These are phyloP conservation scores for Sciurus carolinensis DNA, from an alignment of 2,797 vertebrate species.

Conservation along the genomic window DNA sequence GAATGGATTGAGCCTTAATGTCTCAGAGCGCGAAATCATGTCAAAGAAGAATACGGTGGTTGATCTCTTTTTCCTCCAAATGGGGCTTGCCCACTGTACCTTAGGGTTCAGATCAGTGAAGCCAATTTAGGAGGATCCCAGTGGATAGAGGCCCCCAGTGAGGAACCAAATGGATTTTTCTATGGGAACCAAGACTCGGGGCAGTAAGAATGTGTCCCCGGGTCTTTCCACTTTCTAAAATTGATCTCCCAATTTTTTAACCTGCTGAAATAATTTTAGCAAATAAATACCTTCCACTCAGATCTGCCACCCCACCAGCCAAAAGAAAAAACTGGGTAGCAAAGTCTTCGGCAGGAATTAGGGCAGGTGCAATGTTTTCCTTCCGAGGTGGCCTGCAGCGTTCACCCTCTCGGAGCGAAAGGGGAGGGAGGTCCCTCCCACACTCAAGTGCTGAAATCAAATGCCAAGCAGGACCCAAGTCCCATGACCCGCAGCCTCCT, in stretches of 20 bases:
- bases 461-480: not conserved
- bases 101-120: no score
- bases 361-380: not conserved
- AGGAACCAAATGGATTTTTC: accelerated
- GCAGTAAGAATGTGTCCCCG: not conserved
- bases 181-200: accelerated
- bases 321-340: not conserved
- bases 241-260: not conserved
- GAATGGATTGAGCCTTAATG: not conserved
- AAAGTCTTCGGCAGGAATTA: not conserved
- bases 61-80: not conserved
- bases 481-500: not conserved
- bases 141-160: accelerated
- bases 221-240: not conserved
- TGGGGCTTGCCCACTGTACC: not conserved
- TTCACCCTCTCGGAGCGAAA: not conserved
- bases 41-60: not conserved
- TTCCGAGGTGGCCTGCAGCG: not conserved
- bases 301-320: no score
- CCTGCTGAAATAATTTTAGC: not conserved
- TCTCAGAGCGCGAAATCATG: not conserved
- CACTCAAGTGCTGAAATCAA: not conserved
- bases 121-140: accelerated
- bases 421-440: not conserved
- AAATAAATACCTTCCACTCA: not conserved